Percentiles rank a stretch among this genome's conserved stretches.
Evolutionary conservation across 2,797 vertebrate genomes (phyloP).

Genomic region (Muraenolepis orangiensis): DNA sequence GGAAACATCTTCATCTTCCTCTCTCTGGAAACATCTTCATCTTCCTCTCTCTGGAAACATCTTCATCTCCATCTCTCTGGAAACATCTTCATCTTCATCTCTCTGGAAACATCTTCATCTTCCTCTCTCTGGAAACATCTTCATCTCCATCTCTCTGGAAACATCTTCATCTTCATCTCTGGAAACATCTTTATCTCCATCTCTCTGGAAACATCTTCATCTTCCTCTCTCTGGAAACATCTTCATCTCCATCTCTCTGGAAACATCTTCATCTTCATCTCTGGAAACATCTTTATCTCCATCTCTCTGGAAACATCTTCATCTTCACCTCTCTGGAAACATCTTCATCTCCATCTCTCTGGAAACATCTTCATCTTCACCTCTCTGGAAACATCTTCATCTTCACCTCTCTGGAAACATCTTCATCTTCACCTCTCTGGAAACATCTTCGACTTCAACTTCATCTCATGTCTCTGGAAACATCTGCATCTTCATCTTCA

Average conservation of each 20-base stretch:
- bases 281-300: not conserved
- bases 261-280: not conserved
- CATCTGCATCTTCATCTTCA: not conserved
- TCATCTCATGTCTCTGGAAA: not conserved
- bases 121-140: too few relatives aligned
- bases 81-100: too few relatives aligned
- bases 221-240: not conserved
- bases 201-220: not conserved
- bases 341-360: not conserved
- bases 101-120: too few relatives aligned
- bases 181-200: too few relatives aligned
- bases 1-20: too few relatives aligned
- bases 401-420: not conserved
- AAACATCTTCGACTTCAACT: not conserved
- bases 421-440: not conserved
- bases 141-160: not conserved
- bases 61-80: not conserved
- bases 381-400: not conserved
- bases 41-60: slow-evolving; percentile 9
- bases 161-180: slow-evolving; percentile 1
- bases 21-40: not conserved
- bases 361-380: not conserved
- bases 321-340: not conserved
- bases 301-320: not conserved
- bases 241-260: not conserved